phyloP scores from a whole-genome alignment of 2,113 vertebrate species.

The Coreoperca whiteheadi region DNA sequence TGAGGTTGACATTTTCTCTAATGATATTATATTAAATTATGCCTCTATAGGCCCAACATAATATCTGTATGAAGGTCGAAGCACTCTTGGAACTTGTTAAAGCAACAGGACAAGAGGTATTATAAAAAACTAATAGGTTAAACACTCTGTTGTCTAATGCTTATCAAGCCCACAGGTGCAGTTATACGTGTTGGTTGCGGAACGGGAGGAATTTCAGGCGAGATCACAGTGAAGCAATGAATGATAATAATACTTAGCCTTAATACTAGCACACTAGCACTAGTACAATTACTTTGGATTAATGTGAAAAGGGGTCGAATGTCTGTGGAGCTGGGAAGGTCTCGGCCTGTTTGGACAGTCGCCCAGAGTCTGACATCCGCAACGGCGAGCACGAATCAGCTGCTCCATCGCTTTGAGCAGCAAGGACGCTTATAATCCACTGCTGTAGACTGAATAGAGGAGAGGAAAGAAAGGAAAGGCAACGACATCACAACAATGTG shows the following conservation, averaged over 20 bases:
- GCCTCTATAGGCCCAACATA: not conserved
- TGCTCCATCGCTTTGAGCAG: not conserved
- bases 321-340: slow-evolving; percentile 25
- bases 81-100: not conserved
- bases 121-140: not conserved
- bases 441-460: not conserved
- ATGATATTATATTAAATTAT: no score
- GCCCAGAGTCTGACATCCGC: not conserved
- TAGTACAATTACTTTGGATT: slow-evolving; percentile 33
- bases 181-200: not conserved
- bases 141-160: not conserved
- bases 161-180: not conserved
- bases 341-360: slow-evolving; percentile 25
- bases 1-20: no score
- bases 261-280: not conserved
- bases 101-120: not conserved
- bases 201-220: not conserved
- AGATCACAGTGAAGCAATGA: not conserved
- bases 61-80: not conserved
- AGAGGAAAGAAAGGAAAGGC: not conserved
- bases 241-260: not conserved
- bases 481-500: not conserved
- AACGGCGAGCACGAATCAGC: slow-evolving; percentile 7
- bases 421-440: slow-evolving; percentile 12
- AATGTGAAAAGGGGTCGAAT: slow-evolving; percentile 4